Evolutionary conservation across 2,888 invertebrate genomes (phyloP).

Genomic region (Xestia ashworthii): DNA sequence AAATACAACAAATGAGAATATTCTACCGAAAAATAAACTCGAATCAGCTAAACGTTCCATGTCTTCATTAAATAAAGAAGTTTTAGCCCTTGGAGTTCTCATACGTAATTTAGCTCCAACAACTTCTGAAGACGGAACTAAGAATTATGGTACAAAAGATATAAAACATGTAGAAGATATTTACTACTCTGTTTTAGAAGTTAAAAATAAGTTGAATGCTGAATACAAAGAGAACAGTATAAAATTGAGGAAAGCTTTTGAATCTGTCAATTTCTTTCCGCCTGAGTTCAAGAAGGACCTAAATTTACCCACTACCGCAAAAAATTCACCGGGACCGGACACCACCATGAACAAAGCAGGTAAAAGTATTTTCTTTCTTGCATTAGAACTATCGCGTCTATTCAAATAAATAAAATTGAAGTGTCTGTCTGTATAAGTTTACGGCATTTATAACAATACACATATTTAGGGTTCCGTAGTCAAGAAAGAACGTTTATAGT

Average conservation of each 20-base stretch:
- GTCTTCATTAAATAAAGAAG: conserved; percentile 5
- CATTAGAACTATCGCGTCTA: too few relatives aligned
- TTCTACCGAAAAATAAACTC: conserved; percentile 15
- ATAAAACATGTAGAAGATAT: conserved; percentile 21
- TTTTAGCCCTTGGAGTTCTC: conserved; percentile 5
- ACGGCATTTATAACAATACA: too few relatives aligned
- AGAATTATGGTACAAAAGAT: background rate
- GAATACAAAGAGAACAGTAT: background rate
- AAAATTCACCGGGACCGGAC: too few relatives aligned
- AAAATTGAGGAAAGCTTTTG: conserved; percentile 11
- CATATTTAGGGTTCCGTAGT: too few relatives aligned
- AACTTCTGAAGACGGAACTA: background rate
- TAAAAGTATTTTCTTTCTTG: too few relatives aligned
- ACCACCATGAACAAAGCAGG: too few relatives aligned
- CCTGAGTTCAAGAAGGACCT: conserved; percentile 9
- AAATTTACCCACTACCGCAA: too few relatives aligned
- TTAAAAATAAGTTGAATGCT: conserved; percentile 10
- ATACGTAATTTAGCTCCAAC: background rate
- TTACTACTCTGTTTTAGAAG: conserved; percentile 6
- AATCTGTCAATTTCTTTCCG: conserved; percentile 8
- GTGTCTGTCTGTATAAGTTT: too few relatives aligned
- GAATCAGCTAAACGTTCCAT: conserved; percentile 8
- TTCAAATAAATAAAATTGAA: too few relatives aligned
- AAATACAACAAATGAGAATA: background rate
- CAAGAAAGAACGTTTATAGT: too few relatives aligned